These are phyloP conservation scores for Cranoglanis bouderius DNA, from an alignment of 2,113 vertebrate species.

Conservation along the genomic window DNA sequence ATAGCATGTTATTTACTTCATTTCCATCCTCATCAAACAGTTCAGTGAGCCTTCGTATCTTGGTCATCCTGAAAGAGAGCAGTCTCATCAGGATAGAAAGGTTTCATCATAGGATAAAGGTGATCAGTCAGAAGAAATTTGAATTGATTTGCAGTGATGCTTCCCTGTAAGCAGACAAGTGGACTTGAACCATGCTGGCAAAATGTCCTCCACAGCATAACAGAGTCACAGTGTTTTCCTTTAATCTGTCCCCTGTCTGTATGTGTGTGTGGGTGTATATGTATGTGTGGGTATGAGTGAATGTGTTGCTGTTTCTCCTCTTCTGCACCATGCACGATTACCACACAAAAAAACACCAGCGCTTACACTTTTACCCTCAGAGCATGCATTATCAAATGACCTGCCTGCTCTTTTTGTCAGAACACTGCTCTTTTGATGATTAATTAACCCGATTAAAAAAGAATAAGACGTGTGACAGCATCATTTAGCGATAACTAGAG, in stretches of 20 bases:
- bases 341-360: background rate
- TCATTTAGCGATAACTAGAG: slow-evolving; percentile 71
- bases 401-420: slow-evolving; percentile 62
- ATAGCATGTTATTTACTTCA: background rate
- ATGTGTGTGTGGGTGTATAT: background rate
- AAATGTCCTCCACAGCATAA: background rate
- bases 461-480: slow-evolving; percentile 73
- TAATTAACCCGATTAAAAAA: slow-evolving; percentile 76
- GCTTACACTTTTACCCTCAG: slow-evolving; percentile 8
- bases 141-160: background rate
- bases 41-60: background rate
- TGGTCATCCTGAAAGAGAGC: background rate
- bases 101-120: background rate
- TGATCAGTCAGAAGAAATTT: background rate
- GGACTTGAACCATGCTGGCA: background rate
- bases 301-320: slow-evolving; percentile 6
- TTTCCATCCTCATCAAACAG: background rate
- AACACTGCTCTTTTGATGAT: slow-evolving; percentile 61
- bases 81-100: background rate
- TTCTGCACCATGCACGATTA: background rate
- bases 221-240: background rate
- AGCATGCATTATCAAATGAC: slow-evolving; percentile 66
- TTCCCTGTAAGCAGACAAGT: background rate
- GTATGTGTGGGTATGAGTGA: background rate
- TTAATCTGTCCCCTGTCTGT: background rate